Evolutionary conservation across 2,888 invertebrate species (phyloP), one percentile per base, ranked within the genome.

Genomic region (Polydrusus tereticollis): DNA sequence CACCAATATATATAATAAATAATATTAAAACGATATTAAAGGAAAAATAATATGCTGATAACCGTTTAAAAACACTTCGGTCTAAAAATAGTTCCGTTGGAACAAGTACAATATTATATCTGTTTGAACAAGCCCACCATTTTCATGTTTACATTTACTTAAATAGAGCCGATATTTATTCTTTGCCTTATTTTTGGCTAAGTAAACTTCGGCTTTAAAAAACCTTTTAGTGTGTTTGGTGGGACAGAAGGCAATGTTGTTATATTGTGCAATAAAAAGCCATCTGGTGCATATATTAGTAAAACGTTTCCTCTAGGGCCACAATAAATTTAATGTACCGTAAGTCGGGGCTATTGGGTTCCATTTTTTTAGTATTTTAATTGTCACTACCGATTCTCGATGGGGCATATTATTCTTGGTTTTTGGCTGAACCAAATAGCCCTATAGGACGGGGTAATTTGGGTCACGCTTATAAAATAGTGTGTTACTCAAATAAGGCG

Each of bases 101-200:
- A 36, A 57, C 20, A 29, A 20, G 36, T 33, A 57, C 33, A 10
- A 36, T 57, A 26, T n/a, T 20, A 33, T 57, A 57, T 57, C 21
- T 47, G 21, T 23, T n/a, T 47, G 16, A 47, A 23, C n/a, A 21
- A 20, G 47, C 47, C 47, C 1, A 47, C 47, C 21, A n/a, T 47
- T 23, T n/a, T 21, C 47, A 47, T 47, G 47, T 47, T 47, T 10
- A 23, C 47, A 47, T 47, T 47, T 47, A 47, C 47, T 47, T 47
- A 47, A 47, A 23, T 47, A n/a, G n/a, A 0, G 47, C 23, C 23
- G 47, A 47, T 47, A 47, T 47, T 47, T 47, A 23, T 47, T 47
- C 16, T 47, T 47, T 21, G 23, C 23, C 47, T 47, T 47, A 47
- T 47, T 47, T 23, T 21, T 47, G 20, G 21, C 47, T 21, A 23